A percentile compares a stretch with the other conserved stretches of the same genome.
phyloP scores from a whole-genome alignment of 1,140 invertebrate genomes.

The Sweltsa coloradensis region DNA sequence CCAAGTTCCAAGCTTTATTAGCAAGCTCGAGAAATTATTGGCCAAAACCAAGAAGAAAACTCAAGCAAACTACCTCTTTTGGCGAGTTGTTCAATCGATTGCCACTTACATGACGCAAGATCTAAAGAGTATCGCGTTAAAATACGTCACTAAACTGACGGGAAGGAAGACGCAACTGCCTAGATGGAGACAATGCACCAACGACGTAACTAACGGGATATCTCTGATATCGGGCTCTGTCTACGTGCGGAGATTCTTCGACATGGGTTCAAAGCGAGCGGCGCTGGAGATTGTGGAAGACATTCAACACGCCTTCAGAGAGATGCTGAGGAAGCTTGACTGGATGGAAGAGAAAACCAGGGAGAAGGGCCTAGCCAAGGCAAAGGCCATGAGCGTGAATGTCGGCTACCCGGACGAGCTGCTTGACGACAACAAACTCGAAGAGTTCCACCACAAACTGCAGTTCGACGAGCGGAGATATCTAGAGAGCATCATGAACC shows the following conservation, averaged over 20 bases:
- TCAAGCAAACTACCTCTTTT: no score
- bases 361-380: slow-evolving; percentile 54
- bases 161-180: no score
- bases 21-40: slow-evolving; percentile 47
- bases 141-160: no score
- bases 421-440: slow-evolving; percentile 56
- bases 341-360: slow-evolving; percentile 84
- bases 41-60: slow-evolving; percentile 39
- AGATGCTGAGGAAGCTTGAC: slow-evolving; percentile 53
- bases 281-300: slow-evolving; percentile 74
- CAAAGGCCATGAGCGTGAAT: slow-evolving; percentile 57
- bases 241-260: slow-evolving; percentile 63
- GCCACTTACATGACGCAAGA: no score
- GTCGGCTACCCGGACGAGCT: slow-evolving; percentile 78
- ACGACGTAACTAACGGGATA: no score
- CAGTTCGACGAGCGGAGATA: slow-evolving; percentile 53
- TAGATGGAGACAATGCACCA: no score
- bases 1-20: slow-evolving; percentile 63
- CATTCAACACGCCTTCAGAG: slow-evolving; percentile 51
- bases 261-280: slow-evolving; percentile 52
- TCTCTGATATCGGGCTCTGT: slow-evolving; percentile 63
- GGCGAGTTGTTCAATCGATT: no score
- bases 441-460: slow-evolving; percentile 61
- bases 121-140: no score
- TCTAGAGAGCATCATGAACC: slow-evolving; percentile 58